Evolutionary conservation across 2,113 vertebrate genomes (phyloP).

Genomic region (Mesoclemmys tuberculata): DNA sequence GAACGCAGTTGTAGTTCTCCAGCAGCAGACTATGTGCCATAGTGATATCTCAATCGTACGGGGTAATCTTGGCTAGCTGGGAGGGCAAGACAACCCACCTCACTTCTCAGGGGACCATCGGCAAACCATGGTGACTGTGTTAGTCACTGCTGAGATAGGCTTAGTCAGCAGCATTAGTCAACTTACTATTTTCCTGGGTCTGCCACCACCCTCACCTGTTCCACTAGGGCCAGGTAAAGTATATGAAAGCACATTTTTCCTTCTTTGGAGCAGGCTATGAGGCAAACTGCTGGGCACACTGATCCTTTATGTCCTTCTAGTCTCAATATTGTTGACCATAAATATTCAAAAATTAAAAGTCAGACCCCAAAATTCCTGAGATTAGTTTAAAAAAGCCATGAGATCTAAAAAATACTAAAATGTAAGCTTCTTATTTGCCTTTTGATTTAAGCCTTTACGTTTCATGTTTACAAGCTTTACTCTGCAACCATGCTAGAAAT

Average conservation of each 20-base stretch:
- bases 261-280: neutral
- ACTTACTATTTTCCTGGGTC: neutral
- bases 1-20: rapidly evolving
- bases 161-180: neutral
- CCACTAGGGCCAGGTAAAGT: neutral
- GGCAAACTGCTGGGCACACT: neutral
- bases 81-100: neutral
- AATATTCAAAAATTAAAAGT: neutral
- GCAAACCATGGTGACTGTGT: neutral
- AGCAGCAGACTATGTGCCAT: neutral
- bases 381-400: neutral
- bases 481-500: neutral
- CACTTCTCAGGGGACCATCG: neutral
- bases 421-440: neutral
- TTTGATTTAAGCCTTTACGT: neutral
- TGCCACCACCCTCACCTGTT: neutral
- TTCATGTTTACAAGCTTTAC: neutral
- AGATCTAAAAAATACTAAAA: neutral
- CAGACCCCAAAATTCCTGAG: neutral
- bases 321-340: neutral
- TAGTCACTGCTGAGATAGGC: neutral
- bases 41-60: neutral
- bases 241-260: neutral
- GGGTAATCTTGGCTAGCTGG: neutral
- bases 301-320: rapidly evolving